phyloP scores from a whole-genome alignment of 1,140 invertebrate species.

The Hesperophylax magnus region DNA sequence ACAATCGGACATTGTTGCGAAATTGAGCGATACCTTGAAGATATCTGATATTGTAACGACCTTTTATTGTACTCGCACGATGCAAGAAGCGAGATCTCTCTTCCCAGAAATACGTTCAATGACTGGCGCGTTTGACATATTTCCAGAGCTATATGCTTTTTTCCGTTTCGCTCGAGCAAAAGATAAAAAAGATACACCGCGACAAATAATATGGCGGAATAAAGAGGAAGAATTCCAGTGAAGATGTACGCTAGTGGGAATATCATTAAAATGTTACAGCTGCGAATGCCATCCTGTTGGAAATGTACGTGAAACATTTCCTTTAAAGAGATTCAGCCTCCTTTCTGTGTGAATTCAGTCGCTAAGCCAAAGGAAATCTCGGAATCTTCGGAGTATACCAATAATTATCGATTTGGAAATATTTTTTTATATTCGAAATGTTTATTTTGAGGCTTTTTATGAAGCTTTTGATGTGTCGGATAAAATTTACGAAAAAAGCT shows the following conservation, averaged over 20 bases:
- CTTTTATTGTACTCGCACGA: too few species aligned
- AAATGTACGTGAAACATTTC: constrained; percentile 34
- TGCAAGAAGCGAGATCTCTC: neutral
- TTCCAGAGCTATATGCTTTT: constrained; percentile 4
- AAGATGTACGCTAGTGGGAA: constrained; percentile 22
- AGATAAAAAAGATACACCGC: constrained; percentile 33
- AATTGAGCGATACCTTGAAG: too few species aligned
- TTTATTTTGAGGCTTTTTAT: constrained; percentile 5
- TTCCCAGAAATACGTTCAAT: constrained; percentile 2
- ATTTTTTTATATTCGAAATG: neutral
- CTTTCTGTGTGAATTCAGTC: constrained; percentile 28
- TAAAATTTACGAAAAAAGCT: neutral
- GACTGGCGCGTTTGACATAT: constrained; percentile 21
- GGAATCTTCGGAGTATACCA: neutral
- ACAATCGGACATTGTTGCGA: too few species aligned
- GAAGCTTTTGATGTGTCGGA: neutral
- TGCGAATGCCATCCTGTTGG: constrained; percentile 39
- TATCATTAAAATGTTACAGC: constrained; percentile 50
- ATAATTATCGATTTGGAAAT: constrained; percentile 15
- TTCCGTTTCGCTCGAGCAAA: constrained; percentile 8
- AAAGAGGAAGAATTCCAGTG: constrained; percentile 5
- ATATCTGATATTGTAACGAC: too few species aligned
- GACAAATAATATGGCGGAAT: constrained; percentile 33
- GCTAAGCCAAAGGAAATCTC: constrained; percentile 20
- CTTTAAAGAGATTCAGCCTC: neutral